A percentile compares a stretch with the other conserved stretches of the same genome.
These are phyloP conservation scores for Sternotherus odoratus DNA, from an alignment of 2,797 vertebrate genomes.

Conservation along the genomic window DNA sequence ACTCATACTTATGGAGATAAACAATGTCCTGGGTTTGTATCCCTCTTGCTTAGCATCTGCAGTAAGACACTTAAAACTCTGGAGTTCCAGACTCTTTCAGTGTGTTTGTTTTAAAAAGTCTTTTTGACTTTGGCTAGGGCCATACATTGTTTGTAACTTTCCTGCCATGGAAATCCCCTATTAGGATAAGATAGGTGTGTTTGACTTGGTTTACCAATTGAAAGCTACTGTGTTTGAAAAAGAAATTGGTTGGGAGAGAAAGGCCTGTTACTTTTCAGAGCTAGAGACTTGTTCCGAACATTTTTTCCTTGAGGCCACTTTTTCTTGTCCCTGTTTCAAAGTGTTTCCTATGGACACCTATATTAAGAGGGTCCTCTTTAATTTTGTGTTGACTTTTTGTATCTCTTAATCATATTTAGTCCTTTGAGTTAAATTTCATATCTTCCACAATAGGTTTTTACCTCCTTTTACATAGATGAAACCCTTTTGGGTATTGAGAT, in stretches of 20 bases:
- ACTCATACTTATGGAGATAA: neutral
- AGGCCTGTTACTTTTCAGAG: neutral
- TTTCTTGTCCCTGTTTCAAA: neutral
- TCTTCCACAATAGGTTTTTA: conserved; percentile 11
- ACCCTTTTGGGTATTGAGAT: conserved; percentile 32
- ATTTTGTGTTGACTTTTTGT: neutral
- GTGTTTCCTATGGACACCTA: neutral
- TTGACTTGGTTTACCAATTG: neutral
- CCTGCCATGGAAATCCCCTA: neutral
- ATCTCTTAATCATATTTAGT: neutral
- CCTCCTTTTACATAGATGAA: conserved; percentile 11
- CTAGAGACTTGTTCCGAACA: neutral
- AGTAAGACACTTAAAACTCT: neutral
- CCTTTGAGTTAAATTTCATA: conserved; percentile 16
- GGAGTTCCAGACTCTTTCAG: neutral
- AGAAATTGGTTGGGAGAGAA: neutral
- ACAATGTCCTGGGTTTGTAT: neutral
- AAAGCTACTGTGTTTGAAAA: neutral
- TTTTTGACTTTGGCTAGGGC: neutral
- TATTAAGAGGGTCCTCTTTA: conserved; percentile 14
- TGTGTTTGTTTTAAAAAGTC: neutral
- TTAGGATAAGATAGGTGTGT: neutral
- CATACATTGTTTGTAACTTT: neutral
- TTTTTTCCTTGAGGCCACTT: neutral
- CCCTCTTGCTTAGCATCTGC: neutral